Evolutionary conservation across 2,797 vertebrate species (phyloP), one percentile per base, ranked within the genome.

Genomic region (Chaunax sp.): DNA sequence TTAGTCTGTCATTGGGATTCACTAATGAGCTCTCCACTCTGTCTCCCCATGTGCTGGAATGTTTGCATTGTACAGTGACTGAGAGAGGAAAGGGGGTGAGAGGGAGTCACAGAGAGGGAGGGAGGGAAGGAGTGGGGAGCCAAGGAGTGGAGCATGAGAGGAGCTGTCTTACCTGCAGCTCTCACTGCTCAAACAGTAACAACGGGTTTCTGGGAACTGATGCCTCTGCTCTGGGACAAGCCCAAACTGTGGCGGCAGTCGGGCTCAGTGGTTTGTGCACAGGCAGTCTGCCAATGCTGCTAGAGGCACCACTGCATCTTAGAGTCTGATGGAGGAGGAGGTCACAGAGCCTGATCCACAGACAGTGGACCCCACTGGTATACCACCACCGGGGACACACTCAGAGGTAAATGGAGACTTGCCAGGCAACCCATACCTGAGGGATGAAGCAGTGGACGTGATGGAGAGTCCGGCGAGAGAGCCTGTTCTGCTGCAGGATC

Each of bases 271-370:
- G 76, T 82, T 72, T 67, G 71, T 85, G 83, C 88, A 82, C 84
- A 76, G 83, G 43, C 63, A 53, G 68, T 67, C 53, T 69, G 83
- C 79, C 38, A 54, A 72, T 77, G 80, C 71, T 72, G 84, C 76
- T 54, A 84, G 82, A 85, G 68, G 57, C 55, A 45, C 63, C 8
- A n/a, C 82, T 71, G 70, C 86, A 64, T 85, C 73, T 81, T 50
- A 58, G 64, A 71, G 65, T 56, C 72, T 80, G 82, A 94, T 94
- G 93, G 93, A 93, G 90, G 92, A 92, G 91, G 94, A 92, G 90
- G 91, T 90, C 85, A 86, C 78, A 6, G 85, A 88, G 77, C 79
- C 80, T 7, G 87, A 86, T 82, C 83, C 83, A 67, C 87, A 63
- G 61, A 55, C 73, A 11, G 54, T 13, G 74, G 83, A 86, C 78